phyloP scores from a whole-genome alignment of 2,113 vertebrate species.

The Acinonyx jubatus region DNA sequence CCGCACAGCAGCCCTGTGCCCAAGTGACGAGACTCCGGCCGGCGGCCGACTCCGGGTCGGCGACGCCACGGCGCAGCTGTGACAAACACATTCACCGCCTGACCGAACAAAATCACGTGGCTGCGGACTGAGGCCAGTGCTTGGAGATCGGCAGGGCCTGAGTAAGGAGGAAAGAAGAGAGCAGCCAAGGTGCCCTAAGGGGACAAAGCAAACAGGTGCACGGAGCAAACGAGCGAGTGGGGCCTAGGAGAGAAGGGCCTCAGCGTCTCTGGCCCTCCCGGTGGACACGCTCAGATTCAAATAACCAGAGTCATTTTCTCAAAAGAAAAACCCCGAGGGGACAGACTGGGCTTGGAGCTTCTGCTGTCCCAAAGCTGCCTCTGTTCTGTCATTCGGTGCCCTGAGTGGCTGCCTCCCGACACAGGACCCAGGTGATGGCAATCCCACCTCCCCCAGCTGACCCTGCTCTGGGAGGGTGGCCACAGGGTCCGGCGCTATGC shows the following conservation, averaged over 20 bases:
- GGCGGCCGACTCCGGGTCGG: not conserved
- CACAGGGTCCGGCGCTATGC: accelerated
- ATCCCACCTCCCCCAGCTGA: no score
- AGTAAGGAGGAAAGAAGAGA: not conserved
- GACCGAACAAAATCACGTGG: not conserved
- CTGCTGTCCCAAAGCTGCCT: not conserved
- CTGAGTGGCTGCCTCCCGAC: not conserved
- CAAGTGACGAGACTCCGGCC: accelerated
- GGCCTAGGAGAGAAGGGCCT: accelerated
- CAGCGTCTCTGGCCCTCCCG: not conserved
- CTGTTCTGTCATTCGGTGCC: not conserved
- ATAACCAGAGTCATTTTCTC: not conserved
- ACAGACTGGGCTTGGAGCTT: not conserved
- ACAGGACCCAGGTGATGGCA: not conserved
- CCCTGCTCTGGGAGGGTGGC: not conserved
- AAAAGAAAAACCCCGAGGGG: not conserved
- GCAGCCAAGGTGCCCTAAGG: not conserved
- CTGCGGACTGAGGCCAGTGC: accelerated
- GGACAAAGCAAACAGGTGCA: not conserved
- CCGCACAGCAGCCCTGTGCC: not conserved
- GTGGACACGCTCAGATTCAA: not conserved
- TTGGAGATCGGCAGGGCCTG: not conserved
- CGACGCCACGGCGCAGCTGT: accelerated
- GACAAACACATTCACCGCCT: accelerated
- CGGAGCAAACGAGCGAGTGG: accelerated